Evolutionary conservation across 1,140 invertebrate species (phyloP).

Genomic region (Drosophila ficusphila): DNA sequence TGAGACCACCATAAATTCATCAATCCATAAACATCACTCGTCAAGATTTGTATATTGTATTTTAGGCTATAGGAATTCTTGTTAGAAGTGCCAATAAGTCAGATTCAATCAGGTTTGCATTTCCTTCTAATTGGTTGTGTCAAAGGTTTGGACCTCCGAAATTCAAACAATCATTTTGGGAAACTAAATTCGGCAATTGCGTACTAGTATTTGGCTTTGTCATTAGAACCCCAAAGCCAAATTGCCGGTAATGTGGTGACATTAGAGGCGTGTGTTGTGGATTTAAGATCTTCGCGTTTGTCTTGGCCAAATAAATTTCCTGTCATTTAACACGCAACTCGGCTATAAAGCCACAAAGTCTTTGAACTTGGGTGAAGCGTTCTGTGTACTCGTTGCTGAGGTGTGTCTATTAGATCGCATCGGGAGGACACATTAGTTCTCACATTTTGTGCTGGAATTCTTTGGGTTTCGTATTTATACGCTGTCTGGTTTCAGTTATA

Average conservation of each 20-base stretch:
- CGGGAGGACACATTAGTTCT: background rate
- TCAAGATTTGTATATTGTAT: background rate
- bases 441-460: background rate
- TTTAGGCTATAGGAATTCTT: too few relatives aligned
- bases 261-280: conserved; percentile 56
- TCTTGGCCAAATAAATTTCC: conserved; percentile 26
- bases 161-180: conserved; percentile 3
- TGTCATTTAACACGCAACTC: conserved; percentile 25
- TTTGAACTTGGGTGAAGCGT: conserved; percentile 30
- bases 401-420: conserved; percentile 38
- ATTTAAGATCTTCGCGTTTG: conserved; percentile 36
- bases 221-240: conserved; percentile 27
- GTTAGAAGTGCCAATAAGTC: background rate
- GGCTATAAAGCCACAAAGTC: conserved; percentile 14
- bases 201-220: conserved; percentile 23
- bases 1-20: conserved; percentile 1
- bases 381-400: conserved; percentile 32
- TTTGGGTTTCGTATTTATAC: background rate
- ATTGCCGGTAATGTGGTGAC: conserved; percentile 25
- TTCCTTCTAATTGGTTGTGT: background rate
- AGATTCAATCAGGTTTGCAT: background rate
- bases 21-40: too few relatives aligned
- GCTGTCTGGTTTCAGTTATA: background rate
- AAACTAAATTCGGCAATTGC: conserved; percentile 23
- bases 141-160: background rate